These are phyloP conservation scores for Lepus timidus DNA, from an alignment of 2,113 vertebrate genomes.

Conservation along the genomic window DNA sequence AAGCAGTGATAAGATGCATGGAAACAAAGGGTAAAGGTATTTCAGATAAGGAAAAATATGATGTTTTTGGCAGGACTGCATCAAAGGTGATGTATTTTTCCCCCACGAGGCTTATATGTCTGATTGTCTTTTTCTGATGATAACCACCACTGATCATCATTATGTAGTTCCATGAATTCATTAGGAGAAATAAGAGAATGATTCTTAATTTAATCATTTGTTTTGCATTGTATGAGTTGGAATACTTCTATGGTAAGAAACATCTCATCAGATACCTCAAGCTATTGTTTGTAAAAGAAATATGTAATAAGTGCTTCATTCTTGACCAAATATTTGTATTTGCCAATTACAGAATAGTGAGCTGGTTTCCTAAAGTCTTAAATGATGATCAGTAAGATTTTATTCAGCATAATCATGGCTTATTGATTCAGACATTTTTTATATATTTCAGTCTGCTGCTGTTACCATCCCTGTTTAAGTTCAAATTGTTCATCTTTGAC, in stretches of 20 bases:
- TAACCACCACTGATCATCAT: background rate
- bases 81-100: background rate
- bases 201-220: background rate
- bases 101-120: too few species aligned
- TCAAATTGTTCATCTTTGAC: background rate
- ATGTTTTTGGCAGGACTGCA: conserved; percentile 22
- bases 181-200: background rate
- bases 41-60: background rate
- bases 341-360: background rate
- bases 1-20: background rate
- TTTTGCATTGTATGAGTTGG: background rate
- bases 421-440: background rate
- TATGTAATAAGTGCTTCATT: background rate
- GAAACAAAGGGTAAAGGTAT: background rate
- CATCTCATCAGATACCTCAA: background rate
- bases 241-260: background rate
- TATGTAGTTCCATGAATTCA: background rate
- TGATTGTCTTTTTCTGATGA: background rate
- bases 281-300: background rate
- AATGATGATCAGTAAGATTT: background rate
- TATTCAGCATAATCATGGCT: background rate
- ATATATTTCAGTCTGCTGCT: background rate
- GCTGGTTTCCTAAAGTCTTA: background rate
- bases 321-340: background rate
- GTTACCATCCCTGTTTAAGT: background rate